phyloP scores from a whole-genome alignment of 1,140 invertebrate genomes.

The Ladona fulva region DNA sequence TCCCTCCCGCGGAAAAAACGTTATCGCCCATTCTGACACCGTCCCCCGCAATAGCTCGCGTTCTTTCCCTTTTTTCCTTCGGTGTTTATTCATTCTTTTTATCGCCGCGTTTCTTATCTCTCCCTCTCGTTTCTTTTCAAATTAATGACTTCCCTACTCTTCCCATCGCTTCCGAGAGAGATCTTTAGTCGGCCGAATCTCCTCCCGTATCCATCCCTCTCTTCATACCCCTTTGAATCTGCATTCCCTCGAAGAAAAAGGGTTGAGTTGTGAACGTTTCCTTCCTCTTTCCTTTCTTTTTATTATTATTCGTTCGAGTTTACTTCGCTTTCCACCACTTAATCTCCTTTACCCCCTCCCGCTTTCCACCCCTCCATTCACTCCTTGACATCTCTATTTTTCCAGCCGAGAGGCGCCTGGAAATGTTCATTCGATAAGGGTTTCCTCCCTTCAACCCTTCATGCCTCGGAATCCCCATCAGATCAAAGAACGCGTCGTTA shows the following conservation, averaged over 20 bases:
- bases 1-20: not conserved
- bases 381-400: not conserved
- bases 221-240: not conserved
- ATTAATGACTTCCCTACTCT: not conserved
- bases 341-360: not conserved
- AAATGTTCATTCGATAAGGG: slow-evolving; percentile 9
- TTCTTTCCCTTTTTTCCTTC: not conserved
- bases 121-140: not conserved
- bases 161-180: not conserved
- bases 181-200: not conserved
- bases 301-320: not conserved
- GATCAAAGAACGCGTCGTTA: slow-evolving; percentile 3
- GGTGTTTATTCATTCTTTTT: slow-evolving; percentile 7
- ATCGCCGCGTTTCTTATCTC: not conserved
- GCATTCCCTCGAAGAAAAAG: not conserved
- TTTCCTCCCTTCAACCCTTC: not conserved
- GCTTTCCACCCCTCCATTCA: not conserved
- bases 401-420: not conserved
- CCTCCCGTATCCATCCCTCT: not conserved
- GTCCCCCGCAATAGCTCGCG: not conserved
- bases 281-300: not conserved
- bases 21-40: not conserved
- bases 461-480: not conserved
- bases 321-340: not conserved
- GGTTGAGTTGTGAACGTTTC: not conserved